Evolutionary conservation across 2,888 invertebrate genomes (phyloP).

Genomic region (Eupithecia inturbata): DNA sequence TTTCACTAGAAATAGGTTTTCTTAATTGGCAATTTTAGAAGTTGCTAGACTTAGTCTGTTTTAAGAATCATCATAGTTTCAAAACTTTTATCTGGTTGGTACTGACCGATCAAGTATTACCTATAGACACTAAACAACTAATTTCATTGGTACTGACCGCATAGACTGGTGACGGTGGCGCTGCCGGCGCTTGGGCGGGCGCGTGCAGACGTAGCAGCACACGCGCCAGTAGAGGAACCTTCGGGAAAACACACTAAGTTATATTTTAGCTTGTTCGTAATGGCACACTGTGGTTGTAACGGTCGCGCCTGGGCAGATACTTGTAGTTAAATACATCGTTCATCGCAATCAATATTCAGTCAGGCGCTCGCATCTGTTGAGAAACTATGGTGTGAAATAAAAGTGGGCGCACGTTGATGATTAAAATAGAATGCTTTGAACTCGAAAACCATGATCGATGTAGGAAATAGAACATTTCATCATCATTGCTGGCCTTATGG

Average conservation of each 20-base stretch:
- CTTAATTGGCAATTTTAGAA: neutral
- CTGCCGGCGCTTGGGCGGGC: conserved; percentile 86
- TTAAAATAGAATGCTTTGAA: neutral
- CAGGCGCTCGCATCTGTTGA: neutral
- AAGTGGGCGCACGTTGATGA: neutral
- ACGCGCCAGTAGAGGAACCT: conserved; percentile 97
- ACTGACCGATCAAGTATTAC: too few relatives aligned
- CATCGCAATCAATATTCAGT: neutral
- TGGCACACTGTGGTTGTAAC: too few relatives aligned
- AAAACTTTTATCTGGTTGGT: neutral
- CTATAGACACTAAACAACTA: too few relatives aligned
- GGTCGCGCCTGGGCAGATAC: neutral
- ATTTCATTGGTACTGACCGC: neutral
- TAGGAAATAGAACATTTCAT: neutral
- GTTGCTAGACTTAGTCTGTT: neutral
- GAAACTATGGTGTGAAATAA: neutral
- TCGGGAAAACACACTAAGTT: conserved; percentile 1
- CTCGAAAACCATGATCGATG: neutral
- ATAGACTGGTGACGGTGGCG: conserved; percentile 47
- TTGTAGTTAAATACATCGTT: neutral
- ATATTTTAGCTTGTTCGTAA: too few relatives aligned
- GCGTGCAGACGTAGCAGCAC: conserved; percentile 95
- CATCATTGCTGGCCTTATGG: neutral
- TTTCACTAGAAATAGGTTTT: too few relatives aligned
- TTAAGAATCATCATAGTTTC: neutral